Evolutionary conservation across 2,797 vertebrate genomes (phyloP), one percentile per base, ranked within the genome.

Genomic region (Taeniopygia guttata): DNA sequence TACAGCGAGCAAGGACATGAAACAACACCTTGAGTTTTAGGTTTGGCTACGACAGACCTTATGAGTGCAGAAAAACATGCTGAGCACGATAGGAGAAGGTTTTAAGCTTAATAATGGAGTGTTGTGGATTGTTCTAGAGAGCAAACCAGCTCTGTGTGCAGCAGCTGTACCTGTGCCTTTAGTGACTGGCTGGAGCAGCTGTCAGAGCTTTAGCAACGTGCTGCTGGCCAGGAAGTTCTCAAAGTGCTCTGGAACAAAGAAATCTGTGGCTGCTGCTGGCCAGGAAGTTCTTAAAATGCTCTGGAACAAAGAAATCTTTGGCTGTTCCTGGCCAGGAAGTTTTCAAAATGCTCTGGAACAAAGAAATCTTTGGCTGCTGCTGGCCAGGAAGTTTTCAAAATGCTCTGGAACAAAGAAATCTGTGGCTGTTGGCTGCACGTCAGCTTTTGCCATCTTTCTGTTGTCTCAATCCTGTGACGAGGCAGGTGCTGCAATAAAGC

Each of bases 101-200:
- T 56, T 56, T 58, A 36, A 25, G 22, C 5, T 58, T 26, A 17
- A 36, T 12, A 36, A 25, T 17, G 55, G 55, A 58, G 55, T 8
- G 6, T 26, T 26, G 55, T 26, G 55, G 36, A 23, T 8, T 58
- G n/a, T 8, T 36, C 17, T 12, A 58, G 55, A 58, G n/a, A 58
- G 55, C n/a, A 58, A 58, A 12, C 23, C 4, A 25, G 55, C n/a
- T 4, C 6, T 17, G 55, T 17, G n/a, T 58, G n/a, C 17, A 36
- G 1, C 34, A 26, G 11, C 23, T 9, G 4, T 4, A 8, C 0
- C 4, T 36, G 34, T 26, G 56, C 56, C 26, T 36, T 36, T 12
- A 18, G 56, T 26, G 23, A 5, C 6, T 27, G 48, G 10, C 46
- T 17, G 9, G 16, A 51, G 51, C 49, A 58, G 25, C 16, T 58